Evolutionary conservation across 2,113 vertebrate genomes (phyloP).

Genomic region (Diglossa brunneiventris): DNA sequence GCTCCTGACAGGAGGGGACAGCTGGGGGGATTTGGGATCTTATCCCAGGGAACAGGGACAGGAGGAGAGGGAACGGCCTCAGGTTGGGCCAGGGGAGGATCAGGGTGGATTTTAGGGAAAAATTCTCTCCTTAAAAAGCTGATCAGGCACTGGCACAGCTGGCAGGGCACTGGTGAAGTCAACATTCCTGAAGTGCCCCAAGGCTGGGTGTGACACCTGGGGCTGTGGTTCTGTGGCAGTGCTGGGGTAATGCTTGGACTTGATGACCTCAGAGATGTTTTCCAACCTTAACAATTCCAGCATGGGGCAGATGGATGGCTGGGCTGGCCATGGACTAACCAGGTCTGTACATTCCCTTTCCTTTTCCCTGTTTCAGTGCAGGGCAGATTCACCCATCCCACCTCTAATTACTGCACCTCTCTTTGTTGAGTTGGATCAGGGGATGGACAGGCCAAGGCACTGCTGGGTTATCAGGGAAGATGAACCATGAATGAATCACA

Average conservation of each 20-base stretch:
- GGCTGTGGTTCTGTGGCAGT: rapidly evolving
- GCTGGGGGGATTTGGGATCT: rapidly evolving
- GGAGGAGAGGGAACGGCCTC: background rate
- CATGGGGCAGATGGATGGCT: background rate
- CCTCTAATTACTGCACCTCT: background rate
- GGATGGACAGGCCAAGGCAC: background rate
- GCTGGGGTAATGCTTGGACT: background rate
- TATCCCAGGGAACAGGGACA: background rate
- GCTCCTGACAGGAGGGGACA: background rate
- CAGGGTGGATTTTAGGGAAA: rapidly evolving
- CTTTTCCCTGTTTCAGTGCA: background rate
- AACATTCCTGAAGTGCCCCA: background rate
- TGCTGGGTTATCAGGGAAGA: background rate
- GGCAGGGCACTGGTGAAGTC: background rate
- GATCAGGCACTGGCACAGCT: background rate
- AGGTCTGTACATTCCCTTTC: rapidly evolving
- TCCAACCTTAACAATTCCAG: background rate
- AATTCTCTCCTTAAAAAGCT: too few relatives aligned
- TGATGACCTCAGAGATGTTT: background rate
- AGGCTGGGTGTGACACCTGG: background rate
- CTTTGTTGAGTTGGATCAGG: background rate
- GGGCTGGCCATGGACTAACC: background rate
- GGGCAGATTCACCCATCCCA: background rate
- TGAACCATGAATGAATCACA: background rate
- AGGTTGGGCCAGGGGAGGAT: background rate